Conservation (phyloP, 1,140 invertebrate species). For the Musca domestica region DNA sequence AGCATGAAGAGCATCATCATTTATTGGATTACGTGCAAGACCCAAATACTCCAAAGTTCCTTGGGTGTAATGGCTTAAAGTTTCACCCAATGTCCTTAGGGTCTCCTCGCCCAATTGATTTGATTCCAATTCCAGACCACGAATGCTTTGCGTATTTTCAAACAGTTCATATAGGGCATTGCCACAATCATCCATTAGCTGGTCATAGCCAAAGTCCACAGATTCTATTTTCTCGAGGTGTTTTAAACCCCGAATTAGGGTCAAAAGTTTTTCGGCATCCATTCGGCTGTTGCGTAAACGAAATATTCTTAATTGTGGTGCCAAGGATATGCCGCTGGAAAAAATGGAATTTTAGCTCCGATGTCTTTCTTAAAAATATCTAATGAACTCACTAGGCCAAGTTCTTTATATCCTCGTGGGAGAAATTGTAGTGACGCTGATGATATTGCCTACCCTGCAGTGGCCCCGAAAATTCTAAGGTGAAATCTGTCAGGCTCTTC, state of each 20-base stretch:
- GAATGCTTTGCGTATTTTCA: slow-evolving; percentile 25
- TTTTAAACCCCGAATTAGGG: slow-evolving; percentile 27
- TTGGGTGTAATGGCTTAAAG: slow-evolving; percentile 10
- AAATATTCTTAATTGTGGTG: slow-evolving; percentile 36
- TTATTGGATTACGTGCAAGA: slow-evolving; percentile 35
- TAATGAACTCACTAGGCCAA: slow-evolving; percentile 29
- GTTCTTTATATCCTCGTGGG: slow-evolving; percentile 34
- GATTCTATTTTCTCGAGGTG: slow-evolving; percentile 29
- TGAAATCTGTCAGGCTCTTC: slow-evolving; percentile 30
- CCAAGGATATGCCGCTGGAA: slow-evolving; percentile 27
- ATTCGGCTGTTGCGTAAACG: slow-evolving; percentile 42
- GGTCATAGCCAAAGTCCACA: slow-evolving; percentile 41
- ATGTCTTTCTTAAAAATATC: too few relatives aligned
- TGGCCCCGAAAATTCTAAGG: slow-evolving; percentile 41
- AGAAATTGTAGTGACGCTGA: slow-evolving; percentile 38
- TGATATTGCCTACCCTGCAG: slow-evolving; percentile 32
- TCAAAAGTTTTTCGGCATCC: slow-evolving; percentile 34
- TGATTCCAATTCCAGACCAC: slow-evolving; percentile 36
- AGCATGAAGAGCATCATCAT: slow-evolving; percentile 5
- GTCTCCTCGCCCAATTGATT: slow-evolving; percentile 28
- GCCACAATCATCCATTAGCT: slow-evolving; percentile 36
- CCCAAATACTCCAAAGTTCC: slow-evolving; percentile 35
- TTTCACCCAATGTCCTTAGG: slow-evolving; percentile 29
- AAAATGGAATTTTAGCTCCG: too few relatives aligned
- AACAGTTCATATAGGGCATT: slow-evolving; percentile 31